Conservation (phyloP, 2,113 vertebrate genomes). For the Talpa occidentalis region DNA sequence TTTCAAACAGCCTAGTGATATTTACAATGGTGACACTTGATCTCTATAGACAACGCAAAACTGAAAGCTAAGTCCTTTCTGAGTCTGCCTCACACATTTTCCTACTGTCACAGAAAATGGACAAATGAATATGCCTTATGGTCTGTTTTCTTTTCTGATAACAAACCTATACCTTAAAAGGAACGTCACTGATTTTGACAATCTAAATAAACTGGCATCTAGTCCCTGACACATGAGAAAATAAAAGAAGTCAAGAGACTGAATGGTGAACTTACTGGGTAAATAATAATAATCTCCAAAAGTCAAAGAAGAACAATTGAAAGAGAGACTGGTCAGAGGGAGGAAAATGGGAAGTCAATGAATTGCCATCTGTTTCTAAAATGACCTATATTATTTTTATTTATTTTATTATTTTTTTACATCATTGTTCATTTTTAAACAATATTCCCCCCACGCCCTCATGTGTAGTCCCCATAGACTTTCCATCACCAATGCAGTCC, state of each 20-base stretch:
- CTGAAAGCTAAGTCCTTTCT: not conserved
- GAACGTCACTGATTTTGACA: not conserved
- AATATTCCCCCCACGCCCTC: no score
- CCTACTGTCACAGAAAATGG: conserved; percentile 48
- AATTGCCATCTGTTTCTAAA: conserved; percentile 40
- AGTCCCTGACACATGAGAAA: not conserved
- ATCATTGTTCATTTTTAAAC: no score
- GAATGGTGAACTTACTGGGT: not conserved
- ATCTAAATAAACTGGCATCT: not conserved
- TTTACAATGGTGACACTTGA: not conserved
- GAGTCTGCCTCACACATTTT: not conserved
- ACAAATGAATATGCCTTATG: conserved; percentile 29
- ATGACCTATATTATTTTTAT: no score
- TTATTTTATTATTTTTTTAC: no score
- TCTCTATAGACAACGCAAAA: not conserved
- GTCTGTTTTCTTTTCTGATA: conserved; percentile 45
- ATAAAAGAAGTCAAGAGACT: conserved; percentile 3
- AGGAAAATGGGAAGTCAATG: not conserved
- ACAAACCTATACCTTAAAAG: not conserved
- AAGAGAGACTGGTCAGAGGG: not conserved
- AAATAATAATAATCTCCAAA: not conserved
- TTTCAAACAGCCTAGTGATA: conserved; percentile 37
- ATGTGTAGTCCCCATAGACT: no score
- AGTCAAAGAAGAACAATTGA: not conserved
- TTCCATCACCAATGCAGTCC: no score